Evolutionary conservation across 2,888 invertebrate genomes (phyloP).

Genomic region (Phorcus lineatus): DNA sequence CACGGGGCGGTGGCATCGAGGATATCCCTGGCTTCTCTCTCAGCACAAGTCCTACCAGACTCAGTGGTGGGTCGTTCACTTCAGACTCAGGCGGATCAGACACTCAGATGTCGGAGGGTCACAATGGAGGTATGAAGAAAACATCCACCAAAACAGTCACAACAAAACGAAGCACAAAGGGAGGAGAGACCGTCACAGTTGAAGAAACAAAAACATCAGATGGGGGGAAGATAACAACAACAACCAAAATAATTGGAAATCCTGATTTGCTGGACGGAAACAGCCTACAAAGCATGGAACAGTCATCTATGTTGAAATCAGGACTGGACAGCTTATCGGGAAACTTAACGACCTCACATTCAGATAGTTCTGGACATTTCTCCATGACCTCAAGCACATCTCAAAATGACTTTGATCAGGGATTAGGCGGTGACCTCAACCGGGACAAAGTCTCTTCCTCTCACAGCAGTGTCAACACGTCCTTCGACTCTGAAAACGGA

Average conservation of each 20-base stretch:
- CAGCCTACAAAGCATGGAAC: not conserved
- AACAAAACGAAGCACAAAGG: slow-evolving; percentile 2
- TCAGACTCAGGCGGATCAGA: slow-evolving; percentile 9
- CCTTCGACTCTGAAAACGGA: slow-evolving; percentile 25
- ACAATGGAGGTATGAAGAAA: not conserved
- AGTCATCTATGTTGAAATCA: slow-evolving; percentile 7
- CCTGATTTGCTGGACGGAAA: not conserved
- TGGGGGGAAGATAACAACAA: slow-evolving; percentile 31
- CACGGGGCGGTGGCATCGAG: not conserved
- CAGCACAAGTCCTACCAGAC: slow-evolving; percentile 12
- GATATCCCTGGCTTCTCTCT: not conserved
- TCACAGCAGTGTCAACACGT: slow-evolving; percentile 11
- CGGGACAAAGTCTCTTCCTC: not conserved
- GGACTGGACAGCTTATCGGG: not conserved
- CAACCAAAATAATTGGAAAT: slow-evolving; percentile 25
- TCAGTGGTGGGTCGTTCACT: slow-evolving; percentile 16
- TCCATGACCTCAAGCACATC: not conserved
- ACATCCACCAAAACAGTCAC: slow-evolving; percentile 34
- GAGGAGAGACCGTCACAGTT: slow-evolving; percentile 26
- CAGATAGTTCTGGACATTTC: not conserved
- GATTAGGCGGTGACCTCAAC: not conserved
- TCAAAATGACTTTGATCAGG: not conserved
- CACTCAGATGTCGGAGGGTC: not conserved
- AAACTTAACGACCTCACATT: not conserved
- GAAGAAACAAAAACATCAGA: slow-evolving; percentile 31